phyloP scores from a whole-genome alignment of 2,113 vertebrate species.

The Mesembrinibis cayennensis region DNA sequence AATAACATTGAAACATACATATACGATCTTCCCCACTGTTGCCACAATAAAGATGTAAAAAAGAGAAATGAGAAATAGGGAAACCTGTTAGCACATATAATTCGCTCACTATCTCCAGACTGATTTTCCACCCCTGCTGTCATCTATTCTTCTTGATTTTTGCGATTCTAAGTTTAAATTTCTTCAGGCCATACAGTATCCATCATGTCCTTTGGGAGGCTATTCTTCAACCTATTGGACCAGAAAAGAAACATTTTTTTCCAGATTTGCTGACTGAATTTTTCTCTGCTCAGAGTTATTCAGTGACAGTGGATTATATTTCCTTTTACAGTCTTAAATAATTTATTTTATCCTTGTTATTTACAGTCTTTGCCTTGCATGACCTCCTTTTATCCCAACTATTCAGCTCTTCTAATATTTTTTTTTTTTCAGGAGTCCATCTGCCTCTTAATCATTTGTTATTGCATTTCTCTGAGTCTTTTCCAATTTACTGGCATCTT shows the following conservation, averaged over 20 bases:
- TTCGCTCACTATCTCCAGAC: neutral
- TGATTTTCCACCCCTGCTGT: neutral
- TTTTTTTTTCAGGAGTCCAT: neutral
- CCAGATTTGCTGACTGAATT: neutral
- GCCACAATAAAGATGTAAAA: neutral
- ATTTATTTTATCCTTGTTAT: slow-evolving; percentile 26
- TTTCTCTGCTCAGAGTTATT: neutral
- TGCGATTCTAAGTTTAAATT: neutral
- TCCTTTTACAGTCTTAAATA: slow-evolving; percentile 18
- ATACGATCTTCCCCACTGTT: neutral
- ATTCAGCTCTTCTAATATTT: neutral
- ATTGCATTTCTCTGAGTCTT: neutral
- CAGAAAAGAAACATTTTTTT: neutral
- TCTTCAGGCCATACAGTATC: neutral
- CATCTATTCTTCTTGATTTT: neutral
- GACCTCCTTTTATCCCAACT: neutral
- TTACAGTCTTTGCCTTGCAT: slow-evolving; percentile 14
- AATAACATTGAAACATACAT: neutral
- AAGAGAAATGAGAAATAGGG: neutral
- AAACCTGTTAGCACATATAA: neutral
- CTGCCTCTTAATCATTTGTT: slow-evolving; percentile 32
- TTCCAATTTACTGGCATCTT: slow-evolving; percentile 17
- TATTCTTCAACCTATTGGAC: neutral
- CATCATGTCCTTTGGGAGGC: neutral
- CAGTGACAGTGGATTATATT: neutral